Conservation (phyloP, 2,797 vertebrate genomes). For the Pantherophis alleghaniensis region DNA sequence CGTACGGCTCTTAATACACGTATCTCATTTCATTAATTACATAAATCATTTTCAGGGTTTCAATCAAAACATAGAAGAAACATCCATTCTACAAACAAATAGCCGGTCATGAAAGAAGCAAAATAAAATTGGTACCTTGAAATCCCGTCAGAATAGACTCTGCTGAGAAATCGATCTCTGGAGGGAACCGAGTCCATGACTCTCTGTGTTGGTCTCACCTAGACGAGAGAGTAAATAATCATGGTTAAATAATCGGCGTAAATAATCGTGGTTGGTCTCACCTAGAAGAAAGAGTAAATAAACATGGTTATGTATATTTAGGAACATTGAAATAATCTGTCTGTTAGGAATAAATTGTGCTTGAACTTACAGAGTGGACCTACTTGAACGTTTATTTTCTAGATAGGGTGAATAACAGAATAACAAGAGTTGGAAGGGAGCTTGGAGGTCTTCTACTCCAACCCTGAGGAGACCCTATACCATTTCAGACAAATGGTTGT, state of each 20-base stretch:
- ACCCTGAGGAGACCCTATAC: background rate
- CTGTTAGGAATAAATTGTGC: background rate
- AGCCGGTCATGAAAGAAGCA: background rate
- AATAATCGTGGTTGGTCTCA: background rate
- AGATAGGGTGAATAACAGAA: background rate
- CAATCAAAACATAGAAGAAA: background rate
- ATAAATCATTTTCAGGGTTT: background rate
- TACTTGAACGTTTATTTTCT: background rate
- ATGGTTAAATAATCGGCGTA: too few relatives aligned
- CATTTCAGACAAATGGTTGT: background rate
- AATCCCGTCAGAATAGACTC: background rate
- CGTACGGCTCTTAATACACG: background rate
- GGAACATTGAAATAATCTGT: background rate
- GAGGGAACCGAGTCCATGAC: background rate
- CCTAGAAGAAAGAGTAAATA: background rate
- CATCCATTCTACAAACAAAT: background rate
- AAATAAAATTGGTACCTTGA: background rate
- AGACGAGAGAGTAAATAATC: background rate
- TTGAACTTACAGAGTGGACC: background rate
- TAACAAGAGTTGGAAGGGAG: background rate
- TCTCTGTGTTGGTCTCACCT: background rate
- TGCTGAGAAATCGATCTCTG: background rate
- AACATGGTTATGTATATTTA: background rate
- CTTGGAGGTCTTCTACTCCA: background rate
- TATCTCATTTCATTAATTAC: background rate